Percentiles rank a stretch among this genome's conserved stretches.
phyloP scores from a whole-genome alignment of 2,797 vertebrate genomes.

The Chiroxiphia lanceolata region DNA sequence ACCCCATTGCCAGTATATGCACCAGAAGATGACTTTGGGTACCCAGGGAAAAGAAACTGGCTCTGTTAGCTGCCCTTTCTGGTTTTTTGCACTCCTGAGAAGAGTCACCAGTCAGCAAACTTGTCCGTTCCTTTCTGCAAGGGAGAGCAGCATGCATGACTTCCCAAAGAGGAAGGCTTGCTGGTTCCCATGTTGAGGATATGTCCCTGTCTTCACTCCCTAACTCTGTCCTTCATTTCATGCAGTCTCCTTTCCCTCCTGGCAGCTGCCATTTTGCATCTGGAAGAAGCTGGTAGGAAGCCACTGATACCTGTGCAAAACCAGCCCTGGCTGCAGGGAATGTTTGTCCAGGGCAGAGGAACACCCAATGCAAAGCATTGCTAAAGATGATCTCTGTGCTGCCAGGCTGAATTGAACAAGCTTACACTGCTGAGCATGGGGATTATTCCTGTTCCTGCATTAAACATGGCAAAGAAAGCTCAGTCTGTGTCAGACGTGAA shows the following conservation, averaged over 20 bases:
- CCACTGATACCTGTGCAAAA: not conserved
- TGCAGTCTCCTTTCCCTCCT: not conserved
- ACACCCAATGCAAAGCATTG: not conserved
- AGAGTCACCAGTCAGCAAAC: not conserved
- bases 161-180: not conserved
- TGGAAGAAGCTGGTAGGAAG: not conserved
- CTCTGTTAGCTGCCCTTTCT: not conserved
- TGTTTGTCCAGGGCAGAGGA: not conserved
- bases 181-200: not conserved
- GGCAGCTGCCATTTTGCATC: not conserved
- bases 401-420: not conserved
- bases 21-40: not conserved
- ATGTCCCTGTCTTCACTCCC: not conserved
- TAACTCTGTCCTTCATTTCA: fast-evolving
- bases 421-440: not conserved
- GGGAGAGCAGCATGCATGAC: not conserved
- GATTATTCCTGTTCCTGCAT: not conserved
- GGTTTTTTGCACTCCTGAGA: not conserved
- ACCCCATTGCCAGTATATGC: not conserved
- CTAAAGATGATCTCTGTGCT: not conserved
- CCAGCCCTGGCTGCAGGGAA: not conserved
- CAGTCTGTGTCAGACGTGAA: not conserved
- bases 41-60: not conserved
- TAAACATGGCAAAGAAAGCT: not conserved
- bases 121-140: not conserved